These are phyloP conservation scores for Dendrocincla fuliginosa DNA, from an alignment of 2,797 vertebrate species.

Conservation along the genomic window DNA sequence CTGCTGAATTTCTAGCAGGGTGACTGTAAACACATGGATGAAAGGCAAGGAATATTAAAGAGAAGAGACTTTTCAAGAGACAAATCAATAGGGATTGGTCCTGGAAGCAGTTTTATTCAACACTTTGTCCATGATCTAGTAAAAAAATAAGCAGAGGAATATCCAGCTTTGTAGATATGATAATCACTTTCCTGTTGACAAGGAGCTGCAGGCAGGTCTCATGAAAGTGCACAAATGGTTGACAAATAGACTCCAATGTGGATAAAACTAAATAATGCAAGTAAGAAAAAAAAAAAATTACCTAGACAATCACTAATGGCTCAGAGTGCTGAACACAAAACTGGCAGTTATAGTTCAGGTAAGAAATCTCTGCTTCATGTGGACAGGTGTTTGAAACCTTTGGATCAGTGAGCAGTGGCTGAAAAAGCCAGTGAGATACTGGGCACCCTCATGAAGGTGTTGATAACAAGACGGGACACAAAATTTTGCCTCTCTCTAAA, in stretches of 20 bases:
- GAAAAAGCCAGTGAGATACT: not conserved
- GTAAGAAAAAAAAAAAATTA: not conserved
- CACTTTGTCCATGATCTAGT: not conserved
- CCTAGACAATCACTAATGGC: not conserved
- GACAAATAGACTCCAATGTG: rapidly evolving
- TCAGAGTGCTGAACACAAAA: not conserved
- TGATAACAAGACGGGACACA: not conserved
- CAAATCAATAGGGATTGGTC: not conserved
- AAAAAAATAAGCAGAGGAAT: not conserved
- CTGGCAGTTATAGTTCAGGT: not conserved
- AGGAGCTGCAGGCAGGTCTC: not conserved
- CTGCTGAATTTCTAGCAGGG: not conserved
- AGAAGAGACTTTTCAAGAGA: not conserved
- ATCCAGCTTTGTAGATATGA: not conserved
- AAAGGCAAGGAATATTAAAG: not conserved
- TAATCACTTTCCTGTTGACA: not conserved
- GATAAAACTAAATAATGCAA: not conserved
- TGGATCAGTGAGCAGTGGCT: not conserved
- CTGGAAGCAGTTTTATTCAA: not conserved
- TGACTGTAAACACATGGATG: not conserved
- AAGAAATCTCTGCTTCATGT: not conserved
- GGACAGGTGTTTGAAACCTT: not conserved
- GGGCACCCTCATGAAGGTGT: not conserved
- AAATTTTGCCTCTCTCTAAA: not conserved
- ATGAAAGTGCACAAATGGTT: not conserved